A percentile compares a stretch with the other conserved stretches of the same genome.
These are phyloP conservation scores for Pseudorhiza aurosa DNA, from an alignment of 30 jellyfish, hydroid and myxozoan genomes.

Conservation along the genomic window DNA sequence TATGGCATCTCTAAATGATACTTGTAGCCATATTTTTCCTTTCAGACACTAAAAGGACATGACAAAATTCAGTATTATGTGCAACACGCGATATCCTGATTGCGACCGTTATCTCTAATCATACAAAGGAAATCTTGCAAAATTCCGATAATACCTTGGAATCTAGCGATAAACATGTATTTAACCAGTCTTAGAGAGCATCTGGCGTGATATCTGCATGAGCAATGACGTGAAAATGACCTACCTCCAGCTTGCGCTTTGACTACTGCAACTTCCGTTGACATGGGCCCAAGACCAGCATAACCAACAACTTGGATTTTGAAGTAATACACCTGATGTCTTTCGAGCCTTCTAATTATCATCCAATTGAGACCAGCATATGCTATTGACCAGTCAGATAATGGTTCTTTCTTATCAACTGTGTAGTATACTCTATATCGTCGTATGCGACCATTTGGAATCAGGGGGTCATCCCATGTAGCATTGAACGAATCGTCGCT, in stretches of 20 bases:
- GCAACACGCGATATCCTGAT: too few species aligned
- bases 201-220: too few species aligned
- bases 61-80: too few species aligned
- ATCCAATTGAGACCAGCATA: conserved; percentile 51
- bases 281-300: conserved; percentile 83
- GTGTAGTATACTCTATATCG: conserved; percentile 69
- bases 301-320: conserved; percentile 77
- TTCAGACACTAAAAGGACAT: too few species aligned
- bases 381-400: conserved; percentile 56
- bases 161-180: too few species aligned
- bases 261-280: conserved; percentile 65
- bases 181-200: too few species aligned
- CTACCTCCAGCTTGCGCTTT: conserved; percentile 78
- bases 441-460: conserved; percentile 68
- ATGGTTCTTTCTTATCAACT: conserved; percentile 35
- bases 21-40: too few species aligned
- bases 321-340: conserved; percentile 63
- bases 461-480: conserved; percentile 64
- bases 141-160: too few species aligned
- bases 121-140: too few species aligned
- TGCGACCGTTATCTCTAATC: too few species aligned
- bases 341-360: conserved; percentile 42
- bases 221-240: neutral
- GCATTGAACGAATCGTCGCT: conserved; percentile 63
- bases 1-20: too few species aligned